These are phyloP conservation scores for Canis aureus DNA, from an alignment of 2,113 vertebrate species.

Conservation along the genomic window DNA sequence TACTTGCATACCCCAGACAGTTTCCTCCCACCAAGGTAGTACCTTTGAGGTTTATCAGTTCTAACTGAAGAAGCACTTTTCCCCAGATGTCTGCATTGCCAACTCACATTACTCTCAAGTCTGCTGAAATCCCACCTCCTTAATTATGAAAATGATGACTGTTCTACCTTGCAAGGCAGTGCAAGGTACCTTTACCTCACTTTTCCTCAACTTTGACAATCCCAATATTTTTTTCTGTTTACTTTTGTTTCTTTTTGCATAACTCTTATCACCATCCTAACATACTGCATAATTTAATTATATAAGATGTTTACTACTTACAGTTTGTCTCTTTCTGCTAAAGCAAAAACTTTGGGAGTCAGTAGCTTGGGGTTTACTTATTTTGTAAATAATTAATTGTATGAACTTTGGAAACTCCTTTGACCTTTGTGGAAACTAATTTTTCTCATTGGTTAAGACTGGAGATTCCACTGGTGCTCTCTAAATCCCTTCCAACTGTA, in stretches of 20 bases:
- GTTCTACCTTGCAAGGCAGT: neutral
- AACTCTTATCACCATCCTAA: neutral
- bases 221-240: neutral
- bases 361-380: neutral
- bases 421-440: conserved; percentile 26
- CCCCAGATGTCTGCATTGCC: neutral
- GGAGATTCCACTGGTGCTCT: neutral
- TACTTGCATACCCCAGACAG: neutral
- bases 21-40: neutral
- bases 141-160: neutral
- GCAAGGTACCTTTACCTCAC: neutral
- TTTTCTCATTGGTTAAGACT: conserved; percentile 32
- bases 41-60: neutral
- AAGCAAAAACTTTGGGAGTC: neutral
- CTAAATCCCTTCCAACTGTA: neutral
- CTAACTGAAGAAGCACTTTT: neutral
- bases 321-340: neutral
- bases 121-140: neutral
- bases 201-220: neutral
- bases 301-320: neutral
- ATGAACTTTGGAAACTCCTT: conserved; percentile 15
- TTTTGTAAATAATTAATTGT: conserved; percentile 15
- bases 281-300: neutral
- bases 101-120: neutral
- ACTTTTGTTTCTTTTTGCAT: neutral